phyloP scores from a whole-genome alignment of 1,140 invertebrate genomes.

The Parapsyche elsis region DNA sequence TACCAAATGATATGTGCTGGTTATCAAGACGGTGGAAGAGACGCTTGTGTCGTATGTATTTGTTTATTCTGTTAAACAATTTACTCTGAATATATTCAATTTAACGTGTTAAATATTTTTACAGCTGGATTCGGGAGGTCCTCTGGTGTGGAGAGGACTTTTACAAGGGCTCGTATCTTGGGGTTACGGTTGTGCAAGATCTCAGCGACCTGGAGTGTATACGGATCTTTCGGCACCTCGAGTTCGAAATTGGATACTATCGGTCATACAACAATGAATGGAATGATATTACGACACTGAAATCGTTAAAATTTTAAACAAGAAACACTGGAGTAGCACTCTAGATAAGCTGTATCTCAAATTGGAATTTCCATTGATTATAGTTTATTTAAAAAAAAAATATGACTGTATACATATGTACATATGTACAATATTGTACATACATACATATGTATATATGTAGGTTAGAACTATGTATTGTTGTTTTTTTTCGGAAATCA shows the following conservation, averaged over 20 bases:
- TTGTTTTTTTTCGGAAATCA: no score
- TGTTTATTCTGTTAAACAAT: background rate
- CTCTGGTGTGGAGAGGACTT: slow-evolving; percentile 57
- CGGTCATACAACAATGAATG: background rate
- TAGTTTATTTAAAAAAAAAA: no score
- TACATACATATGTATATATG: no score
- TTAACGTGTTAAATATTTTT: background rate
- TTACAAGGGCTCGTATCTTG: slow-evolving; percentile 67
- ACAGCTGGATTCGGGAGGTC: slow-evolving; percentile 61
- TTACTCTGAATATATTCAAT: background rate
- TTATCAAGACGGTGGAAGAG: slow-evolving; percentile 71
- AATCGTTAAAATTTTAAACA: no score
- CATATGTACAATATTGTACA: no score
- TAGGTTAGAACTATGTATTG: no score
- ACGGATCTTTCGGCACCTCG: slow-evolving; percentile 63
- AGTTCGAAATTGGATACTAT: slow-evolving; percentile 59
- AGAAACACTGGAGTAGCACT: no score
- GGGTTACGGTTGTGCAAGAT: slow-evolving; percentile 64
- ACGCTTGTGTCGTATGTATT: slow-evolving; percentile 75
- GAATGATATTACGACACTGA: no score
- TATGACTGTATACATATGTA: no score
- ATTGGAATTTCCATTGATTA: no score
- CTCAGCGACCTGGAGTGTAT: slow-evolving; percentile 72
- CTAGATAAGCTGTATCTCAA: no score
- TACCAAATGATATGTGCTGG: slow-evolving; percentile 80